Evolutionary conservation across 1,140 invertebrate genomes (phyloP), one percentile per base, ranked within the genome.

Genomic region (Caenorhabditis tropicalis): DNA sequence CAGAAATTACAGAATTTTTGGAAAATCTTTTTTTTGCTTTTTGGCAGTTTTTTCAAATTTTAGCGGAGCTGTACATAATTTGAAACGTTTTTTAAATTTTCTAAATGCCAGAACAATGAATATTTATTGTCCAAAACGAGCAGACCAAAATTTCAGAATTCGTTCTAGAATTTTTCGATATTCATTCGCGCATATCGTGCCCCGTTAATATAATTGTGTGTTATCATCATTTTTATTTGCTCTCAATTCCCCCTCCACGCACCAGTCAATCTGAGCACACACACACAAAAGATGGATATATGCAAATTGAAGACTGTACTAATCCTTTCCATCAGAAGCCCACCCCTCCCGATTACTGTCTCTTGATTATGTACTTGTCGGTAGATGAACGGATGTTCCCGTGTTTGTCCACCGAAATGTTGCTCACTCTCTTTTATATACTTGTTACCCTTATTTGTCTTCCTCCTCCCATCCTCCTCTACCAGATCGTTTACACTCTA

Each of bases 231-330:
- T 27, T 74, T 74, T 74, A 36, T 36, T 74, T 36, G 43, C 43
- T 43, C 43, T 46, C n/a, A 43, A 24, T 43, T 74, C 33, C n/a
- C 36, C 9, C 65, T 39, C 65, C 65, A 74, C 65, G 65, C 65
- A 74, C 29, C 65, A 74, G 36, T 74, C 65, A 74, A 74, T 74
- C 65, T 74, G 65, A 74, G 65, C 65, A 74, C 65, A 74, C 65
- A 74, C 12, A 31, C 6, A 43, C 29, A 39, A 10, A 43, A 12
- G 65, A 43, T 15, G 65, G 65, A 74, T 74, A 74, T 74, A 74
- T 74, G 65, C 65, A 74, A 74, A 74, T 74, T 74, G 65, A n/a
- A 43, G 39, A 74, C 65, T 74, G 65, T 74, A 74, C 65, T 74
- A 74, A 74, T 74, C 65, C 36, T 3, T 16, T 36, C 36, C 36